Conservation (phyloP, 2,888 invertebrate genomes). For the Diloba caeruleocephala region DNA sequence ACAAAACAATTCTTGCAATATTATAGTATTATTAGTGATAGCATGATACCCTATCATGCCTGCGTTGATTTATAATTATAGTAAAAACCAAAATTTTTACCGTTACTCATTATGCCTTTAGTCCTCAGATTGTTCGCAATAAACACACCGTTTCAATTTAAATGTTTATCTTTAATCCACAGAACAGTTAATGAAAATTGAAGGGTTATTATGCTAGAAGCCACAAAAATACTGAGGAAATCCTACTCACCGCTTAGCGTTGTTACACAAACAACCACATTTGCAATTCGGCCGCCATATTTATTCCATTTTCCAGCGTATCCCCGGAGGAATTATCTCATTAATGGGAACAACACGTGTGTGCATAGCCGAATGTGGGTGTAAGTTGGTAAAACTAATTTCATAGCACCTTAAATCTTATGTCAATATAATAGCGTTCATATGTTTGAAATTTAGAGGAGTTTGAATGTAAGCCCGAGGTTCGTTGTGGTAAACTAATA, state of each 20-base stretch:
- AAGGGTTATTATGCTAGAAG: slow-evolving; percentile 11
- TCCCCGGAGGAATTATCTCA: slow-evolving; percentile 72
- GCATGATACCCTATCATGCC: too few species aligned
- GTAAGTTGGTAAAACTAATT: slow-evolving; percentile 12
- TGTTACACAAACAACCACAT: slow-evolving; percentile 60
- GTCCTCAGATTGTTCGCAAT: too few species aligned
- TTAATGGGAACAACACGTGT: slow-evolving; percentile 70
- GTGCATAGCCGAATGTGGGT: slow-evolving; percentile 47
- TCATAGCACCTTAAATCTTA: slow-evolving; percentile 38
- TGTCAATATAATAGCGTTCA: slow-evolving; percentile 26
- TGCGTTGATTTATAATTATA: too few species aligned
- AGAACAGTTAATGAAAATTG: slow-evolving; percentile 2
- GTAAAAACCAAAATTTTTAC: too few species aligned
- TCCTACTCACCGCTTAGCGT: slow-evolving; percentile 38
- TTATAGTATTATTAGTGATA: too few species aligned
- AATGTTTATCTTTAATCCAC: slow-evolving; percentile 15
- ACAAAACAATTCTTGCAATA: too few species aligned
- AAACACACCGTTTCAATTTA: background rate
- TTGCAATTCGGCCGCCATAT: slow-evolving; percentile 66
- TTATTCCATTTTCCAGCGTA: slow-evolving; percentile 68
- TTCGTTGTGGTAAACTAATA: slow-evolving; percentile 54
- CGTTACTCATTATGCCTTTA: too few species aligned
- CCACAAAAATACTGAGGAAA: slow-evolving; percentile 20
- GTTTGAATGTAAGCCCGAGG: slow-evolving; percentile 24
- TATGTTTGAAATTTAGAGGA: background rate